A percentile compares a stretch with the other conserved stretches of the same genome.
phyloP scores from a whole-genome alignment of 2,113 vertebrate genomes.

The Sminthopsis crassicaudata region DNA sequence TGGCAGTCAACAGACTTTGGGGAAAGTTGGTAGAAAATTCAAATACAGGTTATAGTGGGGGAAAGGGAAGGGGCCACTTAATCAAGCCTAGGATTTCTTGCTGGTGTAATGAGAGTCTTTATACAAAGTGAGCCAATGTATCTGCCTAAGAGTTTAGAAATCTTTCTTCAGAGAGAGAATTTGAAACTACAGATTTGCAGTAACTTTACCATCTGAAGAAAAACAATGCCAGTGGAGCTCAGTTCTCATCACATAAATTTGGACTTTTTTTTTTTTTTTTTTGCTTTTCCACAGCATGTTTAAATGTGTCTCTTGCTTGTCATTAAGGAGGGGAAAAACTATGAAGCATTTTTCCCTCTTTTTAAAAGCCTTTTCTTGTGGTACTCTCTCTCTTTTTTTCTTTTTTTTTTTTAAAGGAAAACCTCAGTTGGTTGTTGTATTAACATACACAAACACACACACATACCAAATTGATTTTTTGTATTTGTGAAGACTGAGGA shows the following conservation, averaged over 20 bases:
- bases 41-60: slow-evolving; percentile 63
- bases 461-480: slow-evolving; percentile 66
- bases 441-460: background rate
- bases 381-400: slow-evolving; percentile 37
- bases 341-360: background rate
- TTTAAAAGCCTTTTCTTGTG: slow-evolving; percentile 41
- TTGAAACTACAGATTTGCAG: slow-evolving; percentile 45
- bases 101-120: slow-evolving; percentile 58
- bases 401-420: slow-evolving; percentile 56
- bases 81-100: slow-evolving; percentile 49
- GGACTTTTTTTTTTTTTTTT: background rate
- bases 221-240: slow-evolving; percentile 35
- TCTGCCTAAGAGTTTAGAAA: slow-evolving; percentile 52
- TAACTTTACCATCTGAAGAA: slow-evolving; percentile 37
- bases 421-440: slow-evolving; percentile 62
- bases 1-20: slow-evolving; percentile 57
- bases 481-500: slow-evolving; percentile 75
- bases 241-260: slow-evolving; percentile 44
- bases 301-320: slow-evolving; percentile 49
- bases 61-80: slow-evolving; percentile 46
- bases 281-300: slow-evolving; percentile 49
- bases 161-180: slow-evolving; percentile 51
- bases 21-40: slow-evolving; percentile 56
- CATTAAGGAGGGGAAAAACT: slow-evolving; percentile 27
- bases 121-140: slow-evolving; percentile 59